Conservation (phyloP, 37 sponge, comb jelly and placozoan genomes). For the Chondrilla cf. caribensis region DNA sequence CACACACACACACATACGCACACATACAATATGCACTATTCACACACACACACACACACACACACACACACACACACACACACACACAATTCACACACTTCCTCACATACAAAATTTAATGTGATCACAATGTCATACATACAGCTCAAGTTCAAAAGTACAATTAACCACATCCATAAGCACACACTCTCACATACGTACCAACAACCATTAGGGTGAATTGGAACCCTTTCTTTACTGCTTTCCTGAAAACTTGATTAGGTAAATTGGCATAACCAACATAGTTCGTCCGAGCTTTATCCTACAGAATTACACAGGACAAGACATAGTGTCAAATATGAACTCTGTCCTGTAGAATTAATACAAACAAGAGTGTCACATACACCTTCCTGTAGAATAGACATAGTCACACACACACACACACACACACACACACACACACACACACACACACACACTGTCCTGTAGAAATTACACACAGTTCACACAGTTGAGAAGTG, state of each 20-base stretch:
- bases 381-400: background rate
- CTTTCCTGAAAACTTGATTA: slow-evolving; percentile 97
- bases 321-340: background rate
- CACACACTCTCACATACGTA: slow-evolving; percentile 38
- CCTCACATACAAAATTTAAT: too few species aligned
- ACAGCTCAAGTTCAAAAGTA: background rate
- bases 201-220: slow-evolving; percentile 99
- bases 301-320: slow-evolving; percentile 41
- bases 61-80: slow-evolving; percentile 73
- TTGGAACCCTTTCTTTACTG: slow-evolving; percentile 98
- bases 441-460: slow-evolving; percentile 39
- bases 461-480: too few species aligned
- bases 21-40: too few species aligned
- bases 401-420: background rate
- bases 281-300: slow-evolving; percentile 73
- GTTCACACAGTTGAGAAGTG: too few species aligned
- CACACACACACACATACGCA: too few species aligned
- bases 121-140: too few species aligned
- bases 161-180: background rate
- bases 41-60: background rate
- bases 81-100: too few species aligned
- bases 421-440: slow-evolving; percentile 18
- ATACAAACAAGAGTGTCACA: background rate
- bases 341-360: background rate
- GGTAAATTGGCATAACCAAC: slow-evolving; percentile 99